Percentiles rank a stretch among this genome's conserved stretches.
Conservation (phyloP, 2,797 vertebrate genomes). For the Pogoniulus pusillus region DNA sequence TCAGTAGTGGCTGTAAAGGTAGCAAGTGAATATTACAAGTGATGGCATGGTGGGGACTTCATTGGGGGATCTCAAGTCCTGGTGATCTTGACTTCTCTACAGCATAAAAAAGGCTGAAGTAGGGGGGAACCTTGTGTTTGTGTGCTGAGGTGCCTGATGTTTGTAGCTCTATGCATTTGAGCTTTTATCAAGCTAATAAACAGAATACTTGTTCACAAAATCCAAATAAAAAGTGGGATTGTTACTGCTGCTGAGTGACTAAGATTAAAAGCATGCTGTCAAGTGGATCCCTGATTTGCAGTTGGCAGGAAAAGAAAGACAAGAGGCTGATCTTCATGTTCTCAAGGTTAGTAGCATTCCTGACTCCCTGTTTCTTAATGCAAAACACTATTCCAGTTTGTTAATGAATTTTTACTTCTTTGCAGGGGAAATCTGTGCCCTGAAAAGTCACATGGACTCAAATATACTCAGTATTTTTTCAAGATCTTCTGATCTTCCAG, state of each 20-base stretch:
- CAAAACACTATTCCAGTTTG: slow-evolving; percentile 23
- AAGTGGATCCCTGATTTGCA: not conserved
- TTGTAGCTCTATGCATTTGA: slow-evolving; percentile 7
- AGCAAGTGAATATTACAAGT: not conserved
- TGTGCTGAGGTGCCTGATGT: slow-evolving; percentile 19
- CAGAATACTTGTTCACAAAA: not conserved
- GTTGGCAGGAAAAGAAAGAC: not conserved
- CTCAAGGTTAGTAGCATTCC: slow-evolving; percentile 48
- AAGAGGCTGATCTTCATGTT: slow-evolving; percentile 18
- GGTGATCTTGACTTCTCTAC: not conserved
- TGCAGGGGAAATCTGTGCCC: slow-evolving; percentile 69
- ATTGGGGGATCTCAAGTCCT: not conserved
- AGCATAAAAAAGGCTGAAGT: not conserved
- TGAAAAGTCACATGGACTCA: slow-evolving; percentile 62
- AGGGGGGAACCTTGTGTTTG: not conserved
- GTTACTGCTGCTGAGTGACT: not conserved
- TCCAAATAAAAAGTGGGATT: not conserved
- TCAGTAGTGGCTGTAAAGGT: not conserved
- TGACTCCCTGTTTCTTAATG: slow-evolving; percentile 17
- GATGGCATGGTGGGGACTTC: not conserved
- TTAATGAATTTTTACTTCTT: slow-evolving; percentile 75
- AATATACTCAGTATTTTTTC: slow-evolving; percentile 23
- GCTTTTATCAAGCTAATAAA: slow-evolving; percentile 39
- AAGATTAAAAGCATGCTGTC: not conserved
- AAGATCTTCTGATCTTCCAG: slow-evolving; percentile 19